Percentiles rank a stretch among this genome's conserved stretches.
These are phyloP conservation scores for Clarias batrachus DNA, from an alignment of 2,113 vertebrate genomes.

Conservation along the genomic window DNA sequence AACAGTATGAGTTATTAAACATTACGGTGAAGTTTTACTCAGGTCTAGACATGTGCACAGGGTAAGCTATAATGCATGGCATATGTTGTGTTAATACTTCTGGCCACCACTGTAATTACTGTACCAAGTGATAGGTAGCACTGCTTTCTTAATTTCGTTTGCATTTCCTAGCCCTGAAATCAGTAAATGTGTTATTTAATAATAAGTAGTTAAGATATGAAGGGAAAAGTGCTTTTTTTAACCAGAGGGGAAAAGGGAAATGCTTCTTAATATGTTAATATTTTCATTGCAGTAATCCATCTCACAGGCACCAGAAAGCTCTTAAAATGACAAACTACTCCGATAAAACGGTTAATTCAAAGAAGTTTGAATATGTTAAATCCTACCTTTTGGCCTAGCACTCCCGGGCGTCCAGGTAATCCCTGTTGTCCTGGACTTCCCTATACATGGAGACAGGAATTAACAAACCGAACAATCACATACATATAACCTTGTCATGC, in stretches of 20 bases:
- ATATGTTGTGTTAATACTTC: no score
- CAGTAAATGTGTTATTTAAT: background rate
- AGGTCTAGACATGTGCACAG: background rate
- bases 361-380: background rate
- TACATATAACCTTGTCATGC: slow-evolving; percentile 17
- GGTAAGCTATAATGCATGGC: no score
- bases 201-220: background rate
- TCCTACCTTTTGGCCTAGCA: slow-evolving; percentile 14
- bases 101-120: no score
- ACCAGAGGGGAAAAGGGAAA: background rate
- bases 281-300: background rate
- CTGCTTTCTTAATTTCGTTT: background rate
- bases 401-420: background rate
- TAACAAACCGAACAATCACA: slow-evolving; percentile 1
- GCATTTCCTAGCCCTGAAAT: background rate
- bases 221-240: background rate
- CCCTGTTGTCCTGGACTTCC: slow-evolving; percentile 13
- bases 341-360: background rate
- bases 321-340: background rate
- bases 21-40: background rate
- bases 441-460: background rate
- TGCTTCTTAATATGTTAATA: background rate
- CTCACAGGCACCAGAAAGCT: background rate
- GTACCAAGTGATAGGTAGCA: background rate
- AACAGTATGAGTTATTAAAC: background rate